phyloP scores from a whole-genome alignment of 2,797 vertebrate species.

The Ptychadena robeensis region DNA sequence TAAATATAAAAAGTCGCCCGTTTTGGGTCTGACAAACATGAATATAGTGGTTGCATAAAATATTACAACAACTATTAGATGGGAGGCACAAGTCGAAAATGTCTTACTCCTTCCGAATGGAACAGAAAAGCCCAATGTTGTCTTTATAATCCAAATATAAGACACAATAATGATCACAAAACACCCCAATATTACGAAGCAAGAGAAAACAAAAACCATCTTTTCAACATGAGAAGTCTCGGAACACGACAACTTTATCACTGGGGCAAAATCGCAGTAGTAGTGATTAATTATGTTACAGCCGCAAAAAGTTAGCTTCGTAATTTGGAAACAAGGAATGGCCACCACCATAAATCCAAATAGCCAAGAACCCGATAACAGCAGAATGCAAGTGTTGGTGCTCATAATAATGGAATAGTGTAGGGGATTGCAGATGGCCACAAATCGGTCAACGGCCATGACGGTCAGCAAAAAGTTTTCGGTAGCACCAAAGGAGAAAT shows the following conservation, averaged over 20 bases:
- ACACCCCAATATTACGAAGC: constrained; percentile 46
- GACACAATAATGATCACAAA: constrained; percentile 34
- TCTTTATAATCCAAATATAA: constrained; percentile 29
- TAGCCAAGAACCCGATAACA: constrained; percentile 57
- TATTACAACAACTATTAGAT: constrained; percentile 30
- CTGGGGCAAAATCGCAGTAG: constrained; percentile 67
- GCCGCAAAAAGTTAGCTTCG: constrained; percentile 62
- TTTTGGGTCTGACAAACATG: constrained; percentile 36
- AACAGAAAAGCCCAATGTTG: neutral
- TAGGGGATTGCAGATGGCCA: constrained; percentile 63
- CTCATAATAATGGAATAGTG: constrained; percentile 53
- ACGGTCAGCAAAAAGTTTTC: constrained; percentile 38
- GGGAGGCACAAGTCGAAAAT: constrained; percentile 49
- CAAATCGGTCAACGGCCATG: constrained; percentile 55
- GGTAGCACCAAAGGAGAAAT: constrained; percentile 36
- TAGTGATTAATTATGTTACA: constrained; percentile 63
- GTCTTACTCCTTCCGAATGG: constrained; percentile 14
- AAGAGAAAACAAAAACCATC: constrained; percentile 35
- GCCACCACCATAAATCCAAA: constrained; percentile 56
- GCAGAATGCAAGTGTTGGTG: constrained; percentile 5
- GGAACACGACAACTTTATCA: constrained; percentile 64
- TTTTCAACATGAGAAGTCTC: constrained; percentile 52
- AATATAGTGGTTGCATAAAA: constrained; percentile 49
- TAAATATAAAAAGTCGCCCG: neutral
- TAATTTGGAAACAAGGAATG: constrained; percentile 58